These are phyloP conservation scores for Trichomalopsis sarcophagae DNA, from an alignment of 1,140 invertebrate species.

Conservation along the genomic window DNA sequence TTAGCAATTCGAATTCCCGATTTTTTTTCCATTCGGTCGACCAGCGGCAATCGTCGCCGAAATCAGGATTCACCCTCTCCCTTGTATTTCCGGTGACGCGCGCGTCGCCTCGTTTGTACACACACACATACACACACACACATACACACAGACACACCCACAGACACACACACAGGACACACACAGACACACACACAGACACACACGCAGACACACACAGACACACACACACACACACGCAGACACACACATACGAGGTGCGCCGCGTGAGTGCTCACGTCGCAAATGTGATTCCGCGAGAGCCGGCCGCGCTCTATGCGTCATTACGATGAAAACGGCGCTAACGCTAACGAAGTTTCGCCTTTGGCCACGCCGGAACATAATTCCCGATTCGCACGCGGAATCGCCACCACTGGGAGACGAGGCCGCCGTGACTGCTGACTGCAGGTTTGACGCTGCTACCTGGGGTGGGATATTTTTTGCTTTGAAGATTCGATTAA, in stretches of 20 bases:
- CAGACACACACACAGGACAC: too few relatives aligned
- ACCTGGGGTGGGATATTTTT: too few relatives aligned
- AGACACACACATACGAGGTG: not conserved
- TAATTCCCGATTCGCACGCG: conserved; percentile 65
- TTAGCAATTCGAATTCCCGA: too few relatives aligned
- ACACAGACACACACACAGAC: not conserved
- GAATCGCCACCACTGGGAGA: not conserved
- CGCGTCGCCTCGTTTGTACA: conserved; percentile 18
- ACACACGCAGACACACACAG: too few relatives aligned
- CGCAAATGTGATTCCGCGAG: conserved; percentile 66
- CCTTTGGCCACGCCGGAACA: conserved; percentile 60
- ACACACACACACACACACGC: not conserved
- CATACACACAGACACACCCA: not conserved
- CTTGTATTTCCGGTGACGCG: not conserved
- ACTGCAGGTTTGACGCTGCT: too few relatives aligned
- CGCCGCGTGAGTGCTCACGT: not conserved
- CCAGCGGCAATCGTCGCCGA: not conserved
- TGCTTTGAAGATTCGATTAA: too few relatives aligned
- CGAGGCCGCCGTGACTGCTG: not conserved
- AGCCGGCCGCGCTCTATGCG: conserved; percentile 63
- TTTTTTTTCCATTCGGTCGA: not conserved
- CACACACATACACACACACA: not conserved
- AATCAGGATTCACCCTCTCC: not conserved
- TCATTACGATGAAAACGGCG: conserved; percentile 70
- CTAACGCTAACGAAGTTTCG: conserved; percentile 69